Base-by-base conservation (phyloP, 2,113 vertebrate species). In the Chroicocephalus ridibundus region DNA sequence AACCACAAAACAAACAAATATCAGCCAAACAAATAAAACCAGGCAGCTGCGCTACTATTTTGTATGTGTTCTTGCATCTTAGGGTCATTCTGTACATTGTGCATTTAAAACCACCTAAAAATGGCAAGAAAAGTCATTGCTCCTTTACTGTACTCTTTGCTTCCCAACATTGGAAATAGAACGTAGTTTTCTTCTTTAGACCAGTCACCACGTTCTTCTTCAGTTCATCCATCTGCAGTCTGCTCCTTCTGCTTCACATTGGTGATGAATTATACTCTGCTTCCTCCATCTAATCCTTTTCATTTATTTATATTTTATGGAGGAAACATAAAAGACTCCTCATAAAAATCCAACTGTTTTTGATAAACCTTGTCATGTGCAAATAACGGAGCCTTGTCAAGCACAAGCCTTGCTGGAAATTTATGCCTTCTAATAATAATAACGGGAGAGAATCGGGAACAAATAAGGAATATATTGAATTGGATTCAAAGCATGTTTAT, bases 351-450 rank as follows among this genome's bases (percentile, higher is more conserved):
- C 98, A 98, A 98, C 97, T 98, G 98, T 86, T 98, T 98, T 97
- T 98, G 98, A 98, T 98, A 98, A 98, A 98, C 96, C 96, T 98
- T 98, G 98, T 98, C 98, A 98, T 98, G 98, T 98, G 98, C 98
- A 98, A 98, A 98, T 98, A 98, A 98, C 97, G 97, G 97, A 97
- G 94, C 95, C 97, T 97, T 98, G 98, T 98, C 98, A 98, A 90
- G 97, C 92, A 97, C 90, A 96, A 96, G 92, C 82, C 94, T 96
- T 94, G 93, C 88, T 98, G 94, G 96, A 97, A 98, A 98, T 98
- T 98, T 98, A 98, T 98, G 97, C 89, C 91, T 98, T 98, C 97
- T 98, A 98, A 98, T 98, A 98, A 98, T 97, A 98, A 97, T 94
- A 91, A 92, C 27, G 44, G 94, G 95, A 90, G 82, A 98, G 97